Percentiles rank a stretch among this genome's conserved stretches.
These are phyloP conservation scores for Camelus bactrianus DNA, from an alignment of 2,113 vertebrate species.

Conservation along the genomic window DNA sequence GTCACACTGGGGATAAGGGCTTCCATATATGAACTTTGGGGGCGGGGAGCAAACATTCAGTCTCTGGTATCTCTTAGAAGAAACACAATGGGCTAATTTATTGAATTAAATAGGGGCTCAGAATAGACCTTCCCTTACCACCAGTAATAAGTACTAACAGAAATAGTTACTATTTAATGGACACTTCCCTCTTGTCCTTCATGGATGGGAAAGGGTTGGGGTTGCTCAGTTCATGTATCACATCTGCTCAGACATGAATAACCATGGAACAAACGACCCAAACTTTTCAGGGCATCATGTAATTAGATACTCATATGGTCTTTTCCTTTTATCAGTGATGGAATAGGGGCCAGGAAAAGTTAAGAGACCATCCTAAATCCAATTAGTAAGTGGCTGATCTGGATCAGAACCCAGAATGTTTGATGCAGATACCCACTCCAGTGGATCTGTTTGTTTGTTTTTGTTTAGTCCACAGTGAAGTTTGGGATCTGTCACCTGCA, in stretches of 20 bases:
- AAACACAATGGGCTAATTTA: background rate
- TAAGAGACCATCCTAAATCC: background rate
- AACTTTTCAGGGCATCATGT: background rate
- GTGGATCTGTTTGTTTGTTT: background rate
- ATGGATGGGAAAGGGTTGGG: background rate
- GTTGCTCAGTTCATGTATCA: background rate
- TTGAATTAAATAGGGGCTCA: background rate
- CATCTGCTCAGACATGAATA: background rate
- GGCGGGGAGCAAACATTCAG: background rate
- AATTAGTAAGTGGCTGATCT: background rate
- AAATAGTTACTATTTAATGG: background rate
- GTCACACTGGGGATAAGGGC: background rate
- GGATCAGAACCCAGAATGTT: background rate
- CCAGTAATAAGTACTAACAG: background rate
- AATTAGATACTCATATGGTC: background rate
- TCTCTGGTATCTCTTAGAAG: background rate
- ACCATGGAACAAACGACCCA: background rate
- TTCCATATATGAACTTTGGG: background rate
- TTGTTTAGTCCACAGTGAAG: background rate
- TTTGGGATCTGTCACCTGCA: background rate
- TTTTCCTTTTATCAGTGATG: background rate
- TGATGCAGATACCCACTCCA: background rate
- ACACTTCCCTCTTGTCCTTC: background rate
- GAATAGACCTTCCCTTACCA: background rate
- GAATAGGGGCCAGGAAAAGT: background rate